phyloP scores from a whole-genome alignment of 2,113 vertebrate genomes.

The Sander lucioperca region DNA sequence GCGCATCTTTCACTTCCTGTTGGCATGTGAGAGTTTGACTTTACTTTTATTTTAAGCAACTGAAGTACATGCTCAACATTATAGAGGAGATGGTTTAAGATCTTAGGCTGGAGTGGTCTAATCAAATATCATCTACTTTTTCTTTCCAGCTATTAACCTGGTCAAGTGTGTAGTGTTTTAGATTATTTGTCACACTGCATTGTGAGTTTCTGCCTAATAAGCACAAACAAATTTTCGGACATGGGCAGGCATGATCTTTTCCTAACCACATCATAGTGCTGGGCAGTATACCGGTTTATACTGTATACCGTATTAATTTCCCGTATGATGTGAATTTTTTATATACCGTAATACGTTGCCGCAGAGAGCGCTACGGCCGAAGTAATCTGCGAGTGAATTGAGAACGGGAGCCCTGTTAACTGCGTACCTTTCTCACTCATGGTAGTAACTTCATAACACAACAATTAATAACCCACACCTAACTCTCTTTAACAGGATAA shows the following conservation, averaged over 20 bases:
- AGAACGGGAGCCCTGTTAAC: too few relatives aligned
- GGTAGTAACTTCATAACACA: too few relatives aligned
- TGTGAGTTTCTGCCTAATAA: neutral
- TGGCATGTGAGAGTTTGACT: slow-evolving; percentile 11
- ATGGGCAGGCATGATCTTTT: neutral
- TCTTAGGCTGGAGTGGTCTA: neutral
- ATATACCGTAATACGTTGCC: too few relatives aligned
- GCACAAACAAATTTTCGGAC: neutral
- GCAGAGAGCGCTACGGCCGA: too few relatives aligned
- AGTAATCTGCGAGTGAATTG: too few relatives aligned
- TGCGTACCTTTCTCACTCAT: too few relatives aligned
- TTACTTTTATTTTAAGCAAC: slow-evolving; percentile 49
- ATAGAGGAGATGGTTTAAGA: neutral
- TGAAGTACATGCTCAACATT: neutral
- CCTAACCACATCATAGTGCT: neutral
- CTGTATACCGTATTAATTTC: too few relatives aligned
- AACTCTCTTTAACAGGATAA: too few relatives aligned
- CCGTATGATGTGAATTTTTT: too few relatives aligned
- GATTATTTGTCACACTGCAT: neutral
- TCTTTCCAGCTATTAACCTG: neutral
- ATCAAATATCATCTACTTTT: neutral
- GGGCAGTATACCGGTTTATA: too few relatives aligned
- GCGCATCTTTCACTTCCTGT: slow-evolving; percentile 57
- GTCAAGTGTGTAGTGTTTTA: neutral
- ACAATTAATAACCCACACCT: too few relatives aligned